phyloP scores from a whole-genome alignment of 2,797 vertebrate genomes.

The Amniataba percoides region DNA sequence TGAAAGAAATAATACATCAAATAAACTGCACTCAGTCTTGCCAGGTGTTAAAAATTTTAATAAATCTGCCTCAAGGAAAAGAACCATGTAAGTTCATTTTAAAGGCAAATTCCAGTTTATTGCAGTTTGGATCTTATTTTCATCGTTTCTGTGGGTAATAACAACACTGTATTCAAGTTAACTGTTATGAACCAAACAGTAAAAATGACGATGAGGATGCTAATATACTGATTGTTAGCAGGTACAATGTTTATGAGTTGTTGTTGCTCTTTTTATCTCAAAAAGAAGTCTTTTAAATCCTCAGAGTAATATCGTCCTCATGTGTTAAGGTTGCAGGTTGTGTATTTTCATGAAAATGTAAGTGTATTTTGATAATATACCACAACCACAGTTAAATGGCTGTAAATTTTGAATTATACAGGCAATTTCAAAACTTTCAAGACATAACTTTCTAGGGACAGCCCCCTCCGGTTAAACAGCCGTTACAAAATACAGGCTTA shows the following conservation, averaged over 20 bases:
- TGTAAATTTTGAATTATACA: neutral
- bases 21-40: slow-evolving; percentile 37
- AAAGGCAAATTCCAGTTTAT: slow-evolving; percentile 20
- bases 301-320: neutral
- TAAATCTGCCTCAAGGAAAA: slow-evolving; percentile 48
- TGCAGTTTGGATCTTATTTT: slow-evolving; percentile 27
- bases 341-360: slow-evolving; percentile 1
- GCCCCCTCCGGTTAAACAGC: neutral
- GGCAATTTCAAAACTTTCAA: slow-evolving; percentile 1
- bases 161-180: neutral
- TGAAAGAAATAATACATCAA: slow-evolving; percentile 59
- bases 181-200: neutral
- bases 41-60: slow-evolving; percentile 63
- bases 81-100: slow-evolving; percentile 28
- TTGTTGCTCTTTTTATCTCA: neutral
- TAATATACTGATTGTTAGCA: neutral
- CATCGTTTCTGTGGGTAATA: neutral
- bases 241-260: too few relatives aligned
- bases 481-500: slow-evolving; percentile 14
- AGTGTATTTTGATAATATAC: neutral
- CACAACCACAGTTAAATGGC: neutral
- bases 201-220: too few relatives aligned
- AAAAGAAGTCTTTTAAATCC: neutral
- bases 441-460: neutral
- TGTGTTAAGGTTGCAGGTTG: neutral